phyloP scores from a whole-genome alignment of 2,113 vertebrate genomes.

The Rhineura floridana region DNA sequence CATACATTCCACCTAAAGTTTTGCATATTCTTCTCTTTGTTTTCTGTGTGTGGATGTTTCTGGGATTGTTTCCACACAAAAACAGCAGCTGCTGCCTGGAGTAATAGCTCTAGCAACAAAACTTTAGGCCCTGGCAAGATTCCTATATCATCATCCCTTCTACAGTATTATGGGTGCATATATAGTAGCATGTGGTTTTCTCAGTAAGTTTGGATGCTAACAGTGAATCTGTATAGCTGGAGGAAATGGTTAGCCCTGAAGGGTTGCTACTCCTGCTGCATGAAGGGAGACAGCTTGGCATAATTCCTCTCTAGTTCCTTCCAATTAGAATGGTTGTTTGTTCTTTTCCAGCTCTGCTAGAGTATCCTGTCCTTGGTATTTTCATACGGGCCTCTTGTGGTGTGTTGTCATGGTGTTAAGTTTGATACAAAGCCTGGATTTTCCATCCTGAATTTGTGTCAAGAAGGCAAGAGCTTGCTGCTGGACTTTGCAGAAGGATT shows the following conservation, averaged over 20 bases:
- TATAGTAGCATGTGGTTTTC: neutral
- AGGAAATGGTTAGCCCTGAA: neutral
- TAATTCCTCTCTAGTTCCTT: neutral
- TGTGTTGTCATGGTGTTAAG: neutral
- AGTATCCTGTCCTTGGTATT: neutral
- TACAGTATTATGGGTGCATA: neutral
- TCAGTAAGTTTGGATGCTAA: neutral
- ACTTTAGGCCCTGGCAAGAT: neutral
- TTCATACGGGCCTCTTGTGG: neutral
- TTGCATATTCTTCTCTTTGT: neutral
- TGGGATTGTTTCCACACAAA: neutral
- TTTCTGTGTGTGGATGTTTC: neutral
- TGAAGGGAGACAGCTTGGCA: neutral
- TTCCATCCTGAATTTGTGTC: neutral
- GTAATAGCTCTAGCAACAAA: neutral
- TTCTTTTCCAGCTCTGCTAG: neutral
- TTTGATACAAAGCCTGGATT: neutral
- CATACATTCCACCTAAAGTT: neutral
- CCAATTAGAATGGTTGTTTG: neutral
- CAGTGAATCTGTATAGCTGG: neutral
- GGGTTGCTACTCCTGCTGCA: neutral
- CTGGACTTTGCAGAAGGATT: constrained; percentile 21
- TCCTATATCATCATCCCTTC: neutral
- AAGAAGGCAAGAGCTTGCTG: neutral
- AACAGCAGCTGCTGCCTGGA: neutral